Conservation (phyloP, 2,888 invertebrate species). For the Sphaerophoria taeniata region DNA sequence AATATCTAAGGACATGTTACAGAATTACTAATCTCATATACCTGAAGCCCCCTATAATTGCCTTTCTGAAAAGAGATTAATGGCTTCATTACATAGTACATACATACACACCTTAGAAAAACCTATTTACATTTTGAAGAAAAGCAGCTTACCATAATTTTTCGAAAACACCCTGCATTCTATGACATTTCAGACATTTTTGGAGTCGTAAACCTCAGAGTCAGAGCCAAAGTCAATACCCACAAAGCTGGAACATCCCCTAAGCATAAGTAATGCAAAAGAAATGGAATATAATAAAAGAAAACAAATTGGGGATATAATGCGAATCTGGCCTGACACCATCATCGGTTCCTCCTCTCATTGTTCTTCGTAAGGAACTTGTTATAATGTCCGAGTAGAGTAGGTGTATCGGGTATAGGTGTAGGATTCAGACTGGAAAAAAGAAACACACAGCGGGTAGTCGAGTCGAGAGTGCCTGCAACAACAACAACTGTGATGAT, state of each 20-base stretch:
- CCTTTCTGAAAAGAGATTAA: too few relatives aligned
- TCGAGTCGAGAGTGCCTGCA: background rate
- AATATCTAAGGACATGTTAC: too few relatives aligned
- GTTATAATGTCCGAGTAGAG: background rate
- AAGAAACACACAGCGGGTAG: background rate
- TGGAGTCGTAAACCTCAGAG: background rate
- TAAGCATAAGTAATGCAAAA: constrained; percentile 1
- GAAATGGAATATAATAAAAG: constrained; percentile 34
- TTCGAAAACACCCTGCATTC: background rate
- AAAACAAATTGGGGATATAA: constrained; percentile 30
- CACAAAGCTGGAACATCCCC: background rate
- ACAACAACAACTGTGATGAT: constrained; percentile 5
- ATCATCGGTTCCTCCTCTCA: constrained; percentile 19
- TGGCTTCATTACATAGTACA: too few relatives aligned
- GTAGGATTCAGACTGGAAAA: background rate
- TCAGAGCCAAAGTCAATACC: background rate
- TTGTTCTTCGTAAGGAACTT: background rate
- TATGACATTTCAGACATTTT: background rate
- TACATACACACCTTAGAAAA: background rate
- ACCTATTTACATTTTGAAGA: background rate
- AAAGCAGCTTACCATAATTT: background rate
- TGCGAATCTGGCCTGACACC: constrained; percentile 20
- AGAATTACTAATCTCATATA: too few relatives aligned
- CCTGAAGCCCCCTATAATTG: too few relatives aligned
- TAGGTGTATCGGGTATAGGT: background rate